Evolutionary conservation across 2,113 vertebrate genomes (phyloP).

Genomic region (Myotis lucifugus): DNA sequence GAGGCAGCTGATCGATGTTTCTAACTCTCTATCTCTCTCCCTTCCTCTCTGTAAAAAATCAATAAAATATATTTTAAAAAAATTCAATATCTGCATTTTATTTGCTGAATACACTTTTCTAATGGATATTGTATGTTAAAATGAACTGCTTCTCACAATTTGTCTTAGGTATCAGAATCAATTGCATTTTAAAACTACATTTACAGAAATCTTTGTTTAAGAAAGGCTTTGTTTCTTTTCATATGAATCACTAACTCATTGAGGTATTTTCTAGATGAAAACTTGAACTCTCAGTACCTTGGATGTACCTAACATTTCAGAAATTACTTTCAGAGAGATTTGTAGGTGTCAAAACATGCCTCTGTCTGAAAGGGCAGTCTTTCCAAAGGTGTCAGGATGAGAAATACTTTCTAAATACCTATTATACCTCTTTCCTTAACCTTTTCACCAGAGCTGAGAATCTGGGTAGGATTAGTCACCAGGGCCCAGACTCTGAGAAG

Average conservation of each 20-base stretch:
- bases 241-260: constrained; percentile 17
- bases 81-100: not conserved
- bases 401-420: constrained; percentile 62
- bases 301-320: constrained; percentile 46
- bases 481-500: not conserved
- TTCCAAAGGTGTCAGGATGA: constrained; percentile 62
- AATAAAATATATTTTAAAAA: no score
- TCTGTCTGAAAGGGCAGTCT: constrained; percentile 8
- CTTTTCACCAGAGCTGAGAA: not conserved
- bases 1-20: no score
- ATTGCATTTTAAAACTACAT: not conserved
- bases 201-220: constrained; percentile 57
- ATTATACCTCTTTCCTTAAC: constrained; percentile 10
- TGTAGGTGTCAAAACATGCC: constrained; percentile 56
- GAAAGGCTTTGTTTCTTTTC: not conserved
- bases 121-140: not conserved
- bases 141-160: constrained; percentile 25
- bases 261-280: not conserved
- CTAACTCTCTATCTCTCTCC: no score
- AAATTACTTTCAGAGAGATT: constrained; percentile 42
- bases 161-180: not conserved
- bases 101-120: constrained; percentile 1
- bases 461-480: not conserved
- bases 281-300: constrained; percentile 42
- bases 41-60: no score